Percentiles rank a stretch among this genome's conserved stretches.
phyloP scores from a whole-genome alignment of 2,888 invertebrate species.

The Latheticus oryzae region DNA sequence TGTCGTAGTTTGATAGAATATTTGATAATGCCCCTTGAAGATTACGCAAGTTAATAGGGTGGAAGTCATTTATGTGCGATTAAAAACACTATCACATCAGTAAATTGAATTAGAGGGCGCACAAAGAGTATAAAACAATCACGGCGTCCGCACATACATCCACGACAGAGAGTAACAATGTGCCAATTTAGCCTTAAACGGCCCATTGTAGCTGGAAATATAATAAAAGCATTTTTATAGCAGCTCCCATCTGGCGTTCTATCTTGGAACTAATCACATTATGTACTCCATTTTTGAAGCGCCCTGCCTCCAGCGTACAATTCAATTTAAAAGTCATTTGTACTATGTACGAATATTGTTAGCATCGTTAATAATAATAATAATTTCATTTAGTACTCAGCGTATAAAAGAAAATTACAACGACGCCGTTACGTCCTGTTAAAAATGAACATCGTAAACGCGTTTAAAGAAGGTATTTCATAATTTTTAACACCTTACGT shows the following conservation, averaged over 20 bases:
- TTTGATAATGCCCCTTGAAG: conserved; percentile 6
- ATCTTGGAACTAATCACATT: conserved; percentile 72
- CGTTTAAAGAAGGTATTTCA: conserved; percentile 57
- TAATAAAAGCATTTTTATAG: conserved; percentile 64
- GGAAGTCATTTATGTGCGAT: conserved; percentile 56
- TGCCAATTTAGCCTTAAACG: conserved; percentile 63
- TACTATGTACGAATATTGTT: conserved; percentile 66
- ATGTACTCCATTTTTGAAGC: conserved; percentile 75
- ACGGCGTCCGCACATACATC: conserved; percentile 46
- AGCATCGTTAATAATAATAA: conserved; percentile 66
- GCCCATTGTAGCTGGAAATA: conserved; percentile 63
- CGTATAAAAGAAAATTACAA: conserved; percentile 59
- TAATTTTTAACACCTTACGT: conserved; percentile 57
- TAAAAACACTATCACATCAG: conserved; percentile 58
- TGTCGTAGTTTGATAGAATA: too few species aligned
- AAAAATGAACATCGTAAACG: conserved; percentile 59
- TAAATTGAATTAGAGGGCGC: conserved; percentile 54
- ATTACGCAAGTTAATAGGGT: conserved; percentile 31
- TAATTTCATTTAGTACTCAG: conserved; percentile 65
- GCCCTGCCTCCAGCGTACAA: conserved; percentile 66
- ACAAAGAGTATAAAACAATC: conserved; percentile 60
- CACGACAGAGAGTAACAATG: conserved; percentile 57
- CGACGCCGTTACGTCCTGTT: conserved; percentile 48
- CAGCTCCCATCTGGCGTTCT: conserved; percentile 65
- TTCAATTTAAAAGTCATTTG: conserved; percentile 79